Percentiles rank a stretch among this genome's conserved stretches.
phyloP scores from a whole-genome alignment of 2,797 vertebrate species.

The Fistularia tabacaria region DNA sequence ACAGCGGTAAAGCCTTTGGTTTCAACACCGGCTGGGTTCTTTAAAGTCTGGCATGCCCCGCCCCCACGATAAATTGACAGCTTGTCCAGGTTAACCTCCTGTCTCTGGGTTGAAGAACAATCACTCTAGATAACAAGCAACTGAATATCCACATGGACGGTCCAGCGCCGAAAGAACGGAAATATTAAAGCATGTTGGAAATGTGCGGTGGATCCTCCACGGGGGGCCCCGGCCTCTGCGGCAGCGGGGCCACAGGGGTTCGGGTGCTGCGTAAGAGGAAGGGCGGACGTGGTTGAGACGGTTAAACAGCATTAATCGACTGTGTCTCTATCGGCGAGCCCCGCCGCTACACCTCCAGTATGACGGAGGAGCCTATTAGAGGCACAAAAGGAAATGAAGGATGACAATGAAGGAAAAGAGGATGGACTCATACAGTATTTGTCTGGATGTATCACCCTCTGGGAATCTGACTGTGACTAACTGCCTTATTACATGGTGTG shows the following conservation, averaged over 20 bases:
- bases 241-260: neutral
- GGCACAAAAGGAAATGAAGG: constrained; percentile 14
- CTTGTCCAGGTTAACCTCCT: no score
- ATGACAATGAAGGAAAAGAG: constrained; percentile 15
- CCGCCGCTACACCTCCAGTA: constrained; percentile 39
- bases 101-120: no score
- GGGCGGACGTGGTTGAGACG: constrained; percentile 37
- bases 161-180: no score
- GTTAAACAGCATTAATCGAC: constrained; percentile 36
- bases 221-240: no score
- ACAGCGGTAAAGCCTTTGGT: no score
- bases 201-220: no score
- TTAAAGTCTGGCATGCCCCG: no score
- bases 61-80: no score
- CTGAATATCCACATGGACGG: no score
- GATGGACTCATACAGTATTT: constrained; percentile 29
- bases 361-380: constrained; percentile 50
- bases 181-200: no score
- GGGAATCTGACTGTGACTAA: constrained; percentile 15
- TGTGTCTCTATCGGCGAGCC: constrained; percentile 31
- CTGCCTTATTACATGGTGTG: neutral
- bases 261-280: constrained; percentile 16
- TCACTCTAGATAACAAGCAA: no score
- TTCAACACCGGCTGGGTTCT: no score
- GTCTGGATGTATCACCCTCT: constrained; percentile 21